Conservation (phyloP, 2,797 vertebrate genomes). For the Lophura swinhoii region DNA sequence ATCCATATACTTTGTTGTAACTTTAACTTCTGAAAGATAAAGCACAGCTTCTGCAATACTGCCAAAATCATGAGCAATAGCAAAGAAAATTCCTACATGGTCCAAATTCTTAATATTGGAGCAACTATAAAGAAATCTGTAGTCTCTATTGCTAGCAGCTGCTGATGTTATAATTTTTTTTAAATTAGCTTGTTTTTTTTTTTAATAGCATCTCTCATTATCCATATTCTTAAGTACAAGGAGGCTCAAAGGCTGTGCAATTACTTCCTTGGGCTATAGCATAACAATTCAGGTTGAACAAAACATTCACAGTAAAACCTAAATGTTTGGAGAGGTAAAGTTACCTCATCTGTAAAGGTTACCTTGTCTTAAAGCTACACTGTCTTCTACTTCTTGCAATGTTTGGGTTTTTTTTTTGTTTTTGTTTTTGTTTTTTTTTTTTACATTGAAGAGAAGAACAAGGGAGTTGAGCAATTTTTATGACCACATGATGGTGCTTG, state of each 20-base stretch:
- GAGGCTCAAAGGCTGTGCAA: not conserved
- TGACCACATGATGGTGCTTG: not conserved
- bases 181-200: not conserved
- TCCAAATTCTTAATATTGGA: not conserved
- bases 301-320: not conserved
- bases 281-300: not conserved
- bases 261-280: not conserved
- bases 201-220: slow-evolving; percentile 9
- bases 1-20: not conserved
- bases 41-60: not conserved
- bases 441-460: not conserved
- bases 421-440: not conserved
- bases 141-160: not conserved
- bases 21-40: not conserved
- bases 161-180: not conserved
- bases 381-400: not conserved
- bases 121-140: slow-evolving; percentile 11
- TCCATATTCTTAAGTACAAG: not conserved
- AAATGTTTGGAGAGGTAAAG: not conserved
- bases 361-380: too few species aligned
- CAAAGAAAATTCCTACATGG: not conserved
- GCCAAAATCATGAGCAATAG: not conserved
- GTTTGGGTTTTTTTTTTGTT: not conserved
- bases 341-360: not conserved
- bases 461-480: not conserved